Evolutionary conservation across 2,113 vertebrate species (phyloP), one percentile per base, ranked within the genome.

Genomic region (Micronycteris hirsuta): DNA sequence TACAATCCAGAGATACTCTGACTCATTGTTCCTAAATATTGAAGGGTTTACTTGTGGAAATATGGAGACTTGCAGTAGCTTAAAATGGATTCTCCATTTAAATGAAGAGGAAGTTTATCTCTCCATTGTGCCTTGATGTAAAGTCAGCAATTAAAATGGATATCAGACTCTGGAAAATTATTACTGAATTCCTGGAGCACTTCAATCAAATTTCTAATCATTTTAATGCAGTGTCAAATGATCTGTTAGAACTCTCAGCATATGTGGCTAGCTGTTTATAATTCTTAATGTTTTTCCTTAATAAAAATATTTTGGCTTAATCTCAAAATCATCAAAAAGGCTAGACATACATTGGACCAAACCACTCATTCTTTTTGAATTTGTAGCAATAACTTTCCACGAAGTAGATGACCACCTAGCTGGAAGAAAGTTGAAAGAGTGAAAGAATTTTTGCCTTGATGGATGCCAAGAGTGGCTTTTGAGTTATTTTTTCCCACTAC

Each of bases 251-350:
- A 36, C 20, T 83, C 67, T 89, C 63, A 74, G 43, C 15, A 5
- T 47, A 65, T 0, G 7, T 88, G 54, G 45, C 45, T 88, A 77
- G 76, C 88, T 96, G 92, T 78, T 97, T 92, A 58, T 65, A 95
- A 94, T 43, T 88, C 87, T 78, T 85, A 38, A 31, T 92, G 11
- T 28, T 95, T 96, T 92, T 68, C 49, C 68, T 86, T 67, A 68
- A 45, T 78, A 83, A 96, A 97, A 96, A 86, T 92, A 74, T 65
- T 88, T 95, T 86, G 95, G 77, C 76, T 94, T 94, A 38, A 47
- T 82, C 81, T 90, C 89, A 91, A 93, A 95, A 91, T 83, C 83
- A 76, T 91, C 81, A 80, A 33, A 84, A 94, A 89, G 77, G 88
- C 89, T 74, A 96, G 86, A 94, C 82, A 78, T 7, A 28, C 70